These are phyloP conservation scores for Girardinichthys multiradiatus DNA, from an alignment of 2,113 vertebrate genomes.

Conservation along the genomic window DNA sequence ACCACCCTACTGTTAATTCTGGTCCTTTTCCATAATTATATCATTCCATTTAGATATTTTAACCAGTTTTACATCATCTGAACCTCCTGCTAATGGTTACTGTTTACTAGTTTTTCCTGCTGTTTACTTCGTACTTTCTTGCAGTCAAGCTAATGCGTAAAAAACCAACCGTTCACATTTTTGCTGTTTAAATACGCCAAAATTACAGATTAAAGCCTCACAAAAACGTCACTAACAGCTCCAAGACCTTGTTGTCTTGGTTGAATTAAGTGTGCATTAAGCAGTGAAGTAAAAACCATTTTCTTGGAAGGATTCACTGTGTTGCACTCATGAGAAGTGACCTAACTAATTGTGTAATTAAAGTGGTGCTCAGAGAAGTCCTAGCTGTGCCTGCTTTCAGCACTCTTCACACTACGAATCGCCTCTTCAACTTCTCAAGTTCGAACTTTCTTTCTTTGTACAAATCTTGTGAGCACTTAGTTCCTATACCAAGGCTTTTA, in stretches of 20 bases:
- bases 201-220: no score
- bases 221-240: not conserved
- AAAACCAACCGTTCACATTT: not conserved
- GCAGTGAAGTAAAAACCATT: not conserved
- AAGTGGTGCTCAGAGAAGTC: slow-evolving; percentile 6
- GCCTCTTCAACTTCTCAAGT: not conserved
- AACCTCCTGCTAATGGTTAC: not conserved
- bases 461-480: not conserved
- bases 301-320: not conserved
- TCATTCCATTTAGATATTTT: no score
- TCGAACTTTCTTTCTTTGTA: not conserved
- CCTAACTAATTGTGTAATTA: slow-evolving; percentile 3
- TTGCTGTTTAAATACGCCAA: not conserved
- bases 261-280: not conserved
- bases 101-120: no score
- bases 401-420: not conserved
- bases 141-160: not conserved
- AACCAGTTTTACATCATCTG: no score
- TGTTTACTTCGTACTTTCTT: not conserved
- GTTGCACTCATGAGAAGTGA: not conserved
- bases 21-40: no score
- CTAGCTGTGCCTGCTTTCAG: not conserved
- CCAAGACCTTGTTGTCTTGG: not conserved
- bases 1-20: no score
- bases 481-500: not conserved